Evolutionary conservation across 2,888 invertebrate genomes (phyloP).

Genomic region (Drosophila fulvimacula): DNA sequence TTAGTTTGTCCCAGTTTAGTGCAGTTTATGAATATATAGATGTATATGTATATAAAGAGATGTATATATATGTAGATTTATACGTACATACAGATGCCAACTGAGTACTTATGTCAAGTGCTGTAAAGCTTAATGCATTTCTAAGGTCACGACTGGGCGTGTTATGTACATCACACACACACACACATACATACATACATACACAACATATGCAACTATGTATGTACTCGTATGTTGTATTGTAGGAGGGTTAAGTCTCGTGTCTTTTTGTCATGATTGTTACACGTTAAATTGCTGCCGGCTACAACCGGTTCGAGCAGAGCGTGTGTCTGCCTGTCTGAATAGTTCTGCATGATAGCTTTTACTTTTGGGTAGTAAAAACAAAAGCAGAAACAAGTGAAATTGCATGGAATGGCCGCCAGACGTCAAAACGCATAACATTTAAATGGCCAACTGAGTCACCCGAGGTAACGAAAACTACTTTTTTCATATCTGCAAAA

Average conservation of each 20-base stretch:
- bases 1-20: constrained; percentile 1
- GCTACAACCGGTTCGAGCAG: constrained; percentile 41
- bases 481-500: neutral
- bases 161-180: constrained; percentile 17
- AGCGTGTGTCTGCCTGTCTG: neutral
- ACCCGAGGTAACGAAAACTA: neutral
- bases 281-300: constrained; percentile 27
- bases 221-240: neutral
- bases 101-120: constrained; percentile 5
- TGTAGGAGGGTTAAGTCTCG: constrained; percentile 7
- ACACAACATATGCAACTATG: neutral
- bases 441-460: constrained; percentile 13
- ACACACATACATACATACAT: neutral
- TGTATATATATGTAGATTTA: neutral
- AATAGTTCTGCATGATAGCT: constrained; percentile 21
- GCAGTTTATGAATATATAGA: neutral
- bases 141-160: constrained; percentile 42
- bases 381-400: constrained; percentile 5
- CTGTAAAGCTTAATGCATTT: constrained; percentile 34
- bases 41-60: neutral
- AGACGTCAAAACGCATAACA: constrained; percentile 9
- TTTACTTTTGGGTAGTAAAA: constrained; percentile 18
- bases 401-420: constrained; percentile 16
- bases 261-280: constrained; percentile 4
- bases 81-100: neutral